phyloP scores from a whole-genome alignment of 2,113 vertebrate genomes.

The Corvus hawaiiensis region DNA sequence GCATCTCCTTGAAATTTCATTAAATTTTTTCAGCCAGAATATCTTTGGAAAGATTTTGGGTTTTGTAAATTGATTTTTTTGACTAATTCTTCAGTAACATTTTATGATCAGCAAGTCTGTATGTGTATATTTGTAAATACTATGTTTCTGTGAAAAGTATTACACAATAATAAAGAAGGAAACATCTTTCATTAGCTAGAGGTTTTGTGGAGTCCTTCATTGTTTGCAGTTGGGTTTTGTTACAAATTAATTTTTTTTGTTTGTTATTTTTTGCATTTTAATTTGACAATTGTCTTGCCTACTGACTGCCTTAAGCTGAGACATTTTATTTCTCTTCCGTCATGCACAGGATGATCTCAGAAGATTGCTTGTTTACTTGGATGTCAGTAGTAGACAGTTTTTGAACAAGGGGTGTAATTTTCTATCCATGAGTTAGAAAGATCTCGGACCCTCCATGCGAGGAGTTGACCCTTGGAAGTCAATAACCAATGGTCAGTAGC shows the following conservation, averaged over 20 bases:
- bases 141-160: slow-evolving; percentile 78
- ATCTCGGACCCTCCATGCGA: neutral
- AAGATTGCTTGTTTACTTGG: neutral
- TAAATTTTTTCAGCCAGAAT: slow-evolving; percentile 31
- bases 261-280: neutral
- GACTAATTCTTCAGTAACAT: slow-evolving; percentile 73
- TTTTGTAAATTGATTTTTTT: slow-evolving; percentile 80
- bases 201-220: neutral
- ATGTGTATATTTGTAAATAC: slow-evolving; percentile 83
- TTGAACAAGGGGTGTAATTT: neutral
- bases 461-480: neutral
- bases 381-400: neutral
- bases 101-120: slow-evolving; percentile 72
- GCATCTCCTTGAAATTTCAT: neutral
- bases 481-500: neutral
- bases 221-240: neutral
- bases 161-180: slow-evolving; percentile 72
- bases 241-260: neutral
- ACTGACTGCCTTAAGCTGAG: neutral
- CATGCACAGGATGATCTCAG: neutral
- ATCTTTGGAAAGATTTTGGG: slow-evolving; percentile 31
- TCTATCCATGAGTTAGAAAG: neutral
- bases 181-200: slow-evolving; percentile 70
- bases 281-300: neutral
- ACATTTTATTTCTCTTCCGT: neutral